phyloP scores from a whole-genome alignment of 2,797 vertebrate species.

The Ispidina lecontei region DNA sequence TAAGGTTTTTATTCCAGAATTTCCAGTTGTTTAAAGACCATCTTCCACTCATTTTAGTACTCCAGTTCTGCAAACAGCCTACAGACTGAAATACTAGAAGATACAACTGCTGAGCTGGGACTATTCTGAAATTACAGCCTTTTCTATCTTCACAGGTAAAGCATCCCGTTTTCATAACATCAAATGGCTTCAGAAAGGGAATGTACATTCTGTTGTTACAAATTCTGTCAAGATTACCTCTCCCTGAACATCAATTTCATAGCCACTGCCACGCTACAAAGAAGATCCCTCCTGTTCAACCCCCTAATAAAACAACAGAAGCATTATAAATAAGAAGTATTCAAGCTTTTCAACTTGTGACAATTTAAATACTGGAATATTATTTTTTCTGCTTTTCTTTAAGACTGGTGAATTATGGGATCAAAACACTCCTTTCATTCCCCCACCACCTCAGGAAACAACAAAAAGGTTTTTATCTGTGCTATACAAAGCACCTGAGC shows the following conservation, averaged over 20 bases:
- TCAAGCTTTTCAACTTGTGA: neutral
- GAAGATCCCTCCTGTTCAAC: neutral
- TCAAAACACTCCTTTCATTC: neutral
- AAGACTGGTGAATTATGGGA: neutral
- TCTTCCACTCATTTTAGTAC: neutral
- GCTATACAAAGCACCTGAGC: neutral
- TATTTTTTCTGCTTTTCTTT: neutral
- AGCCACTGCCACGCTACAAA: neutral
- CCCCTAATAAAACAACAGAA: slow-evolving; percentile 4
- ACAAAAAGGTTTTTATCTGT: neutral
- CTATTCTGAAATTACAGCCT: neutral
- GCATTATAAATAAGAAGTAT: slow-evolving; percentile 1
- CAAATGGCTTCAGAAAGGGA: neutral
- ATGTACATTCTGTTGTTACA: neutral
- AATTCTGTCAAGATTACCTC: slow-evolving; percentile 30
- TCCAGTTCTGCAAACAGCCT: neutral
- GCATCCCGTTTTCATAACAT: neutral
- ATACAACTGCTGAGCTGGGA: neutral
- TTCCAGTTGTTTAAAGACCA: neutral
- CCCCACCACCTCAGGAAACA: neutral
- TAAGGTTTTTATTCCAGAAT: neutral
- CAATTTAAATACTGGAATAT: neutral
- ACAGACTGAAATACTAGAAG: neutral
- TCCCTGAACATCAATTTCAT: slow-evolving; percentile 14
- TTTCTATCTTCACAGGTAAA: slow-evolving; percentile 10